A percentile compares a stretch with the other conserved stretches of the same genome.
Evolutionary conservation across 2,888 invertebrate genomes (phyloP).

Genomic region (Drosophila phalerata): DNA sequence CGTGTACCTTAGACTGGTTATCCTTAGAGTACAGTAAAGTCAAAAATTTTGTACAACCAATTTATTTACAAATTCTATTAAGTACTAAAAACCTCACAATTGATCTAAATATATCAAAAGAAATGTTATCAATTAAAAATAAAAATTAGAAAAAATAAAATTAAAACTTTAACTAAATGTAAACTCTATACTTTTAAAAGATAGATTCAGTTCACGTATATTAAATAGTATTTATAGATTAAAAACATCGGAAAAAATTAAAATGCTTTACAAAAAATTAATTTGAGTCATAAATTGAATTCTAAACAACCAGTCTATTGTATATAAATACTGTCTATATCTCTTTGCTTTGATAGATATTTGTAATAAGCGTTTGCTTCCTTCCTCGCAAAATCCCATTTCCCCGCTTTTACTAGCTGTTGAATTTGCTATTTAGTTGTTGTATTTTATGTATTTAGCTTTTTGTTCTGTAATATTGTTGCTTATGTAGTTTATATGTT

Average conservation of each 20-base stretch:
- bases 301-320: background rate
- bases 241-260: no score
- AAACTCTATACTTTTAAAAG: no score
- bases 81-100: no score
- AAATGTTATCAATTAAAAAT: no score
- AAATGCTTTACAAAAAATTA: no score
- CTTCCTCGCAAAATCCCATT: background rate
- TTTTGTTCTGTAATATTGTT: background rate
- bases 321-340: background rate
- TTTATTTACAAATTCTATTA: no score
- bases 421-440: background rate
- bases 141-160: no score
- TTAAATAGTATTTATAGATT: no score
- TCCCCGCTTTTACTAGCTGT: background rate
- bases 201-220: no score
- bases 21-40: background rate
- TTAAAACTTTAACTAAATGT: no score
- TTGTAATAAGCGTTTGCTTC: background rate
- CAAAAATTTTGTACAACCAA: no score
- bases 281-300: background rate
- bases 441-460: slow-evolving; percentile 4
- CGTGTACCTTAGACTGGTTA: slow-evolving; percentile 9
- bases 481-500: background rate
- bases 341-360: background rate
- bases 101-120: no score